These are phyloP conservation scores for Cephus spinipes DNA, from an alignment of 2,888 invertebrate genomes.

Conservation along the genomic window DNA sequence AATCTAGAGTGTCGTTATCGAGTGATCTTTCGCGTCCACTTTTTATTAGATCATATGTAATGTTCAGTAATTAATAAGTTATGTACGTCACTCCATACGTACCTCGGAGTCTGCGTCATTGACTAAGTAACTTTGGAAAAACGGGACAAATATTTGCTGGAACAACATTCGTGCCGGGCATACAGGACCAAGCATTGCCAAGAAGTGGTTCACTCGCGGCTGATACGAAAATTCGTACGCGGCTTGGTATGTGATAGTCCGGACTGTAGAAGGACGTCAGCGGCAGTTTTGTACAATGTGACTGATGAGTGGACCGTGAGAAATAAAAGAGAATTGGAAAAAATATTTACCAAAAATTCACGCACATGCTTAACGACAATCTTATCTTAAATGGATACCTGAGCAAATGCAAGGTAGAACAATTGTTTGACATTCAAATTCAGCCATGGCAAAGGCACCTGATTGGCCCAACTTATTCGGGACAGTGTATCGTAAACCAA, in stretches of 20 bases:
- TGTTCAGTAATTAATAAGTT: too few relatives aligned
- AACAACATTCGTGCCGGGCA: conserved; percentile 34
- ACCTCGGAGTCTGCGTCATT: background rate
- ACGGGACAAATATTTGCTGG: conserved; percentile 33
- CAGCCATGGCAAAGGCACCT: conserved; percentile 46
- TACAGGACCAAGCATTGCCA: conserved; percentile 44
- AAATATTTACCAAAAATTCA: background rate
- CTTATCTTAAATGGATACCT: conserved; percentile 38
- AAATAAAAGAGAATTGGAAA: background rate
- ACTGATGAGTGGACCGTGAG: conserved; percentile 34
- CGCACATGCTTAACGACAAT: too few relatives aligned
- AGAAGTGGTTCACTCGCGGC: conserved; percentile 36
- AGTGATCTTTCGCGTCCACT: background rate
- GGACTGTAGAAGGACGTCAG: conserved; percentile 47
- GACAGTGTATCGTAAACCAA: conserved; percentile 52
- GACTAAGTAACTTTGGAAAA: conserved; percentile 42
- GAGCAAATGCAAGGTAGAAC: conserved; percentile 52
- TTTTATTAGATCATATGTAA: background rate
- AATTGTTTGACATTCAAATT: conserved; percentile 37
- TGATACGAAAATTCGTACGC: conserved; percentile 39
- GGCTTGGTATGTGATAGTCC: conserved; percentile 41
- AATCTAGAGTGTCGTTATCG: background rate
- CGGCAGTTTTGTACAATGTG: conserved; percentile 50
- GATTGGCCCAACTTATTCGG: conserved; percentile 26
- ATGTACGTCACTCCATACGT: too few relatives aligned